Evolutionary conservation across 2,113 vertebrate genomes (phyloP), one percentile per base, ranked within the genome.

Genomic region (Petrocephalus zakoni): DNA sequence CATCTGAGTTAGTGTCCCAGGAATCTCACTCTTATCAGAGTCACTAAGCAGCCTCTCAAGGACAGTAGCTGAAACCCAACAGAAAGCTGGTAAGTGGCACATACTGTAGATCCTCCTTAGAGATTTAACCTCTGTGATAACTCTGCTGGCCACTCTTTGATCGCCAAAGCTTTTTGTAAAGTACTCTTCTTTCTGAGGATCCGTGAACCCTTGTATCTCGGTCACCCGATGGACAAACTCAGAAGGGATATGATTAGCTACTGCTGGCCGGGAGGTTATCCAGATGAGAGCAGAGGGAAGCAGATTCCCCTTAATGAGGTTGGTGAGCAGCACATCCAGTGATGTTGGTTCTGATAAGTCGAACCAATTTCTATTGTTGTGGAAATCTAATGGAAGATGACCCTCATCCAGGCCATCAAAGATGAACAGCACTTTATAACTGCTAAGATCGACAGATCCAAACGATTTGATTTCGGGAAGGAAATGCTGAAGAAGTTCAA

Each of bases 381-480:
- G 37, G 47, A 87, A 87, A 75, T 87, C 46, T 11, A 87, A 52
- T 68, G 87, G 87, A 19, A 87, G 64, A 4, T 64, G 61, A 87
- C 64, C 75, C 64, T 87, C 87, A 53, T 87, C 87, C 49, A 87
- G 64, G 47, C 87, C 87, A 87, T 87, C 87, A 78, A 87, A 87
- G 46, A 87, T 75, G 25, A 87, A 53, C 64, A 87, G 17, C 13
- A 87, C 61, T 21, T n/a, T 87, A 5, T 52, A 49, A 46, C 22
- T 75, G 47, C 49, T 87, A 17, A 87, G n/a, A 34, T 87, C 64
- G n/a, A 55, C 49, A 25, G 51, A 22, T 15, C 13, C 64, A 52
- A 52, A 53, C 19, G 10, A 49, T 81, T 81, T 88, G 2, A 88
- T 42, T 53, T 78, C 87, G 22, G 87, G 87, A 52, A 81, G 51